phyloP scores from a whole-genome alignment of 2,888 invertebrate genomes.

The Stenodema calcarata region DNA sequence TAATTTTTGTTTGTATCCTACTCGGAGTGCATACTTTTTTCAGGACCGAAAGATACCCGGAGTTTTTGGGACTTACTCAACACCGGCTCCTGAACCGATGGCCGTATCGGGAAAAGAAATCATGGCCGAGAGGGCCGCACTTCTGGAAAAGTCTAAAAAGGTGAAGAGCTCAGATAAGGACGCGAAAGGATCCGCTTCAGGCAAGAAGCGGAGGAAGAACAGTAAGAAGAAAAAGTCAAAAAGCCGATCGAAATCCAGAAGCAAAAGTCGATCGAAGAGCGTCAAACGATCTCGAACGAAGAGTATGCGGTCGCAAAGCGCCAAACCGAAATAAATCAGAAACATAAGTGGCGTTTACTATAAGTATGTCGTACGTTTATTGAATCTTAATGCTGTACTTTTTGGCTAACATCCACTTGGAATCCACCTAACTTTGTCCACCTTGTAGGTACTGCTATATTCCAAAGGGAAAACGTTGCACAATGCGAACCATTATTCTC shows the following conservation, averaged over 20 bases:
- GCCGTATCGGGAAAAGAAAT: neutral
- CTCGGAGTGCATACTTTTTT: no score
- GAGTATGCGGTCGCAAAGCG: neutral
- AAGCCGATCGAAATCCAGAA: neutral
- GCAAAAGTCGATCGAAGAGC: neutral
- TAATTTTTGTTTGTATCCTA: no score
- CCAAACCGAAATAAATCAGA: no score
- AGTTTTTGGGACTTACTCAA: constrained; percentile 1
- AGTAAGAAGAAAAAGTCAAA: neutral
- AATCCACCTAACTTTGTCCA: no score
- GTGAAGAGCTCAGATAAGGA: neutral
- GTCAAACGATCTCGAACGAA: neutral
- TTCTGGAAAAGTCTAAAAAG: neutral
- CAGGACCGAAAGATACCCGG: neutral
- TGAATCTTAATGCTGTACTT: no score
- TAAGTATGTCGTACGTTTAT: no score
- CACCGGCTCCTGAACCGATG: constrained; percentile 9
- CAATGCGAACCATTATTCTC: no score
- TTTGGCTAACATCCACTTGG: no score
- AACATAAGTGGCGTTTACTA: no score
- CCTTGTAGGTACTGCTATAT: no score
- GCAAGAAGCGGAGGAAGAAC: neutral
- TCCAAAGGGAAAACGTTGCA: no score
- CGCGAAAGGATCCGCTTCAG: neutral
- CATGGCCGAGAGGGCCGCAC: neutral